Evolutionary conservation across 2,797 vertebrate genomes (phyloP), one percentile per base, ranked within the genome.

Genomic region (Paedocypris micromegethes): DNA sequence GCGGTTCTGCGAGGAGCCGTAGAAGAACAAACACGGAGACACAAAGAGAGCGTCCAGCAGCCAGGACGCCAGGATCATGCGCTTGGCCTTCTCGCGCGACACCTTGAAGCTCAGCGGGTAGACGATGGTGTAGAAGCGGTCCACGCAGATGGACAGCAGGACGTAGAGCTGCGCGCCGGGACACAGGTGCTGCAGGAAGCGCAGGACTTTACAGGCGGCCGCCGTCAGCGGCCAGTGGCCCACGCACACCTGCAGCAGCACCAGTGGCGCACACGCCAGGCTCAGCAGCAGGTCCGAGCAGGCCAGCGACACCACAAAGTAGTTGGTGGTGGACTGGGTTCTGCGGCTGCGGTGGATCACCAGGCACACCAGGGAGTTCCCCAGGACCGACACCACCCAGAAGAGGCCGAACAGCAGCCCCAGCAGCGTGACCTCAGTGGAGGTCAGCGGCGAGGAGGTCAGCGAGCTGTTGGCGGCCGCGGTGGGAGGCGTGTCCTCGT

Each of bases 321-420:
- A 97, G 85, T 98, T 96, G 64, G 96, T 96, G 63, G 94, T 96
- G 43, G 95, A 98, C 75, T 97, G 94, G n/a, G 92, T 92, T 68
- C 95, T 87, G n/a, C 95, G 86, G 74, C 96, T 98, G 58, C 96
- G 88, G 69, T 93, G 92, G 85, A 98, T 95, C 72, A 96, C 94
- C 73, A 97, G 61, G 72, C 94, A 97, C 4, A 98, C 93, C 0
- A 98, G 87, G 2, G 90, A 90, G 66, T 98, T 98, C 55, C 96
- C 95, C 23, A 92, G 75, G 73, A 96, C 8, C 0, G 96, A 97
- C 6, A 93, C 73, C 68, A 98, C 78, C 94, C 95, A 98, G 40
- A 97, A 69, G 0, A 76, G 64, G 4, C 85, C 91, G 3, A 93
- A 91, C 55, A 91, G 79, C 66, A 93, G 42, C 68, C 91, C 81